Evolutionary conservation across 2,113 vertebrate species (phyloP), one percentile per base, ranked within the genome.

Genomic region (Tringa solitaria): DNA sequence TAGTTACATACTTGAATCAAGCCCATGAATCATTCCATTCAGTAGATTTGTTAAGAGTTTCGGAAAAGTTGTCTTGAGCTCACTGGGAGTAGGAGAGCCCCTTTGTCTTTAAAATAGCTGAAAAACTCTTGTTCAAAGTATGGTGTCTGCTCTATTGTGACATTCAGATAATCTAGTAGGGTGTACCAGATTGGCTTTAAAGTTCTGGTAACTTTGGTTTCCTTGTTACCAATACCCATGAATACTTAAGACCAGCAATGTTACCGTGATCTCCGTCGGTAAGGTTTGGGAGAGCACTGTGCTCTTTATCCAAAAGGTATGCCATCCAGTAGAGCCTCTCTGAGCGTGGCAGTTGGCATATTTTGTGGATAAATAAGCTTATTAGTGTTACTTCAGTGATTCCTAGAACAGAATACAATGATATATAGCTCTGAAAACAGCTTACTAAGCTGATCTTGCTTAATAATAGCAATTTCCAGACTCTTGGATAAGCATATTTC

Each of bases 301-400:
- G 59, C 28, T 90, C 51, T 43, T 1, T 2, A 1, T 81, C 73
- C 26, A 6, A 21, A 56, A 53, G 48, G 12, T 72, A 14, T 56
- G 27, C 51, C 6, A 2, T 51, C 35, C 14, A 10, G 17, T n/a
- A 13, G 43, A 75, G 35, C 23, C 39, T 84, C 27, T 68, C 63
- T 30, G 59, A 74, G 43, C 16, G 1, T 15, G 14, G 27, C 22
- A 30, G 26, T 68, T 73, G 54, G 37, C 20, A 1, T 72, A 2
- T 84, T 77, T 74, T 81, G 69, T 81, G 68, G 51, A 17, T 63
- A 94, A 81, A 30, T 54, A 51, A 84, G 28, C 32, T 87, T 82
- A 23, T 78, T 60, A 51, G 43, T 33, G 32, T 74, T 80, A 11
- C 6, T 4, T 80, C 76, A 37, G 1, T 67, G 43, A 8, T 74